Evolutionary conservation across 2,888 invertebrate genomes (phyloP).

Genomic region (Phoenoteleia sp.): DNA sequence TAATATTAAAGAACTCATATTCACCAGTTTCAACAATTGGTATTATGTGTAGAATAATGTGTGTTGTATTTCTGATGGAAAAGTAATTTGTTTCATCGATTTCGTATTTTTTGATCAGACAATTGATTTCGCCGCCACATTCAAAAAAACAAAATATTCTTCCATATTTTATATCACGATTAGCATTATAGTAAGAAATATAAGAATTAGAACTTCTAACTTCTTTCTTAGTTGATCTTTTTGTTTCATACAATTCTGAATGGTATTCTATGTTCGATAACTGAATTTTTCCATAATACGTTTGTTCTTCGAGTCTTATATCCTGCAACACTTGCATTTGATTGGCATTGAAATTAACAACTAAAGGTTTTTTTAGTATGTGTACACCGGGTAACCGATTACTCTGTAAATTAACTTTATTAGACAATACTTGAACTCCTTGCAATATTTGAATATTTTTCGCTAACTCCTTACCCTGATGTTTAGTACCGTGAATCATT

Average conservation of each 20-base stretch:
- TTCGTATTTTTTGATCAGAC: background rate
- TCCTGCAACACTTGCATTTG: background rate
- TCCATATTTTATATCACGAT: background rate
- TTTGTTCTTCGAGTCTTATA: background rate
- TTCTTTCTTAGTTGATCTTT: background rate
- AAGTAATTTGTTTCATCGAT: background rate
- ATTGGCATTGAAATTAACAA: background rate
- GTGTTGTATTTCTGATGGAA: slow-evolving; percentile 6
- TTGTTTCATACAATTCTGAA: background rate
- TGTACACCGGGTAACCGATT: background rate
- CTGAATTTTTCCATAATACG: background rate
- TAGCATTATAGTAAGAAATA: background rate
- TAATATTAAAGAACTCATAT: slow-evolving; percentile 1
- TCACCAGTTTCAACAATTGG: background rate
- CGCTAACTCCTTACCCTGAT: slow-evolving; percentile 5
- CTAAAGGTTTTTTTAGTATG: background rate
- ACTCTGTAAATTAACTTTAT: background rate
- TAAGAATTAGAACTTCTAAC: slow-evolving; percentile 19
- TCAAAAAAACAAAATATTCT: slow-evolving; percentile 32
- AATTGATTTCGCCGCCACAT: background rate
- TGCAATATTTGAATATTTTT: background rate
- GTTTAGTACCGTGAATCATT: slow-evolving; percentile 25
- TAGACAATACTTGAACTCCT: background rate
- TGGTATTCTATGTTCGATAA: background rate
- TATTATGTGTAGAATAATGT: slow-evolving; percentile 12